Evolutionary conservation across 2,888 invertebrate genomes (phyloP).

Genomic region (Romanomermis culicivorax): DNA sequence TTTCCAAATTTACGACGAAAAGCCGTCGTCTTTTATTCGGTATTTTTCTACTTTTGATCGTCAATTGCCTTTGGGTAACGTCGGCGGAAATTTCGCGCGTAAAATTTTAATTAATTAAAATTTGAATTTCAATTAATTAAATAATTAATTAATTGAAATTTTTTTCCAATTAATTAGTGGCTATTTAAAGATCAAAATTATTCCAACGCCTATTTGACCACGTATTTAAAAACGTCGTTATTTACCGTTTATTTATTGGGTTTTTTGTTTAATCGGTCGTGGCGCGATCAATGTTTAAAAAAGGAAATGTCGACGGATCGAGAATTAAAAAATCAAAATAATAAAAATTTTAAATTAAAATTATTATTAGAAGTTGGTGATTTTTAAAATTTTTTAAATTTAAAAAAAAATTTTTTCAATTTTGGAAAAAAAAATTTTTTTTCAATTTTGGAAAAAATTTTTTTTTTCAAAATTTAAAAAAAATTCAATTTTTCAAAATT

Average conservation of each 20-base stretch:
- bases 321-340: too few relatives aligned
- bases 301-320: too few relatives aligned
- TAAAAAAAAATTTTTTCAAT: too few relatives aligned
- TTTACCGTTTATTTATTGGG: slow-evolving; percentile 73
- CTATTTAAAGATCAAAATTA: slow-evolving; percentile 48
- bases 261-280: slow-evolving; percentile 66
- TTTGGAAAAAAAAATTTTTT: too few relatives aligned
- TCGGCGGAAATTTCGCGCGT: slow-evolving; percentile 86
- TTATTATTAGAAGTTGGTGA: too few relatives aligned
- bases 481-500: too few relatives aligned
- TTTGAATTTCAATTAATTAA: neutral
- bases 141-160: too few relatives aligned
- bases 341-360: too few relatives aligned
- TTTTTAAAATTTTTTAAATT: too few relatives aligned
- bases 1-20: too few relatives aligned
- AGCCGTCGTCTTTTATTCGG: slow-evolving; percentile 43
- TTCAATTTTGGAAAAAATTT: too few relatives aligned
- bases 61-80: slow-evolving; percentile 84
- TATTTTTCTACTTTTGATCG: slow-evolving; percentile 59
- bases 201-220: slow-evolving; percentile 82
- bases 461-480: too few relatives aligned
- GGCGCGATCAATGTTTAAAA: slow-evolving; percentile 58
- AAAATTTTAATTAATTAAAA: slow-evolving; percentile 19
- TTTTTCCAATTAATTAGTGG: slow-evolving; percentile 40
- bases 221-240: slow-evolving; percentile 81